Evolutionary conservation across 1,140 invertebrate species (phyloP), one percentile per base, ranked within the genome.

Genomic region (Drosophila rhopaloa): DNA sequence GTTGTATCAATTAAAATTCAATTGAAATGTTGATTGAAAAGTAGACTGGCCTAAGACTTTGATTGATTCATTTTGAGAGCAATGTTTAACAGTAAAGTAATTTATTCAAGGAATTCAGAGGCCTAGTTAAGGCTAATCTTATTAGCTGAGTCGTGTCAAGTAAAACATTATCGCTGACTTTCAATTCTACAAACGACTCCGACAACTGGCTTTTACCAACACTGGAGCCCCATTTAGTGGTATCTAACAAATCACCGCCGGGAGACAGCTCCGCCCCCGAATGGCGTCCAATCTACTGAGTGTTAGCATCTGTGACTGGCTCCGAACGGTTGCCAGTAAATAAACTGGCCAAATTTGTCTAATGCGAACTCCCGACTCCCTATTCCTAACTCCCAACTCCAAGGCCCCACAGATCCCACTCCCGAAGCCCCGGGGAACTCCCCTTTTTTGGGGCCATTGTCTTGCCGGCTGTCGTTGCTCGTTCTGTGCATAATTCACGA

Each of bases 401-500:
- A 8, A 32, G 29, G 29, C 0, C 29, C 29, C 29, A 8, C 29
- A 32, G 29, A 32, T 32, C 29, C 29, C 44, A 13, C 32, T 16
- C 50, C n/a, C 11, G 4, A 27, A 37, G 14, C 38, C 38, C 55
- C 9, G 27, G 27, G 60, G 54, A 62, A 59, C 14, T 59, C 35
- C 44, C 63, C 16, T 47, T 74, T 48, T 48, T 29, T 40, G 48
- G 24, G 47, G 55, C 66, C 73, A 50, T 68, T 65, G 77, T 81
- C 63, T 77, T 53, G 16, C 24, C 7, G 24, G 27, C 48, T 61
- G 75, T 79, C 59, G 62, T 54, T 54, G 19, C 47, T 32, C 41
- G 48, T 54, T 67, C 65, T 48, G 79, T 81, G 79, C 79, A 82
- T 81, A 74, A 82, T 82, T 82, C 74, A 78, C 54, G 53, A 82